Base-by-base conservation (phyloP, 2,888 invertebrate genomes). In the Hyposoter didymator region DNA sequence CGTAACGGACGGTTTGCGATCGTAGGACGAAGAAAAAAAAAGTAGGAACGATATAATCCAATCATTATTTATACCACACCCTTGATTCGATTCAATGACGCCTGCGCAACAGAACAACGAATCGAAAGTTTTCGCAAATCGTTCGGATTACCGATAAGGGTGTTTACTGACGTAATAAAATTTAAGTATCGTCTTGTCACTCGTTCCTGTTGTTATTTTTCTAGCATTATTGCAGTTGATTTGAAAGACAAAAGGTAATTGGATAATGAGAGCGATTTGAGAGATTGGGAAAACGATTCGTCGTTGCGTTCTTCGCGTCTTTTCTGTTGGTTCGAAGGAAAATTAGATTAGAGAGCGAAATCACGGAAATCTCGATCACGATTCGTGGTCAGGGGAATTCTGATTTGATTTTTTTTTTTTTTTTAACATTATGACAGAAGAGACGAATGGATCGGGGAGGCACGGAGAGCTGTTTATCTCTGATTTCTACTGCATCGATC, bases 191-290 rank as follows among this genome's bases (percentile, higher is more conserved):
- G 59, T 17, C 55, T 72, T 43, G 45, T 62, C 78, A 67, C 12
- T 55, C 22, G n/a, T 28, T 45, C 22, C 35, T 47, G 28, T 28
- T n/a, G 45, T 74, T 45, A 43, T 17, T 43, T 43, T 59, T 43
- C 14, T 59, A 67, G n/a, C 28, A 22, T 64, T 69, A 70, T 47
- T 17, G 39, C 17, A 35, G 22, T 14, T 59, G 67, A 35, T 70
- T 79, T 66, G 10, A 59, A 28, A 47, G 78, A 78, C 69, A 70
- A 75, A 78, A 82, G 64, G n/a, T 75, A 82, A 85, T 82, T 78
- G 70, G 85, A 82, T 78, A 75, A 85, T 82, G 1, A 52, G 64
- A 78, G 55, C 52, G 74, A 85, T 82, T 78, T 5, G 52, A 59
- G 47, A 79, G 82, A 85, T 82, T 72, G 19, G 22, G 32, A 78